phyloP scores from a whole-genome alignment of 2,888 invertebrate species.

The Ochropacha duplaris region DNA sequence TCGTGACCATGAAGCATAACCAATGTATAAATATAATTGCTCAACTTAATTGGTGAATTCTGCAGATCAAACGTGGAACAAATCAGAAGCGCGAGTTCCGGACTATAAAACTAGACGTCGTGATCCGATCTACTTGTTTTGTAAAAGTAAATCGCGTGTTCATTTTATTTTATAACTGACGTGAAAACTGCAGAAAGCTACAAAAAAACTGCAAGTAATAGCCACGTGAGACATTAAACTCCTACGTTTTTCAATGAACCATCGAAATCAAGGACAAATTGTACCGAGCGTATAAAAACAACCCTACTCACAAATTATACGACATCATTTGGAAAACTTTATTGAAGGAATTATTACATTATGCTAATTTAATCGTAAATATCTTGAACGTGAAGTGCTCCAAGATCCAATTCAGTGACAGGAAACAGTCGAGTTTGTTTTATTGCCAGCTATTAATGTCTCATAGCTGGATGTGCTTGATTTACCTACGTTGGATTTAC shows the following conservation, averaged over 20 bases:
- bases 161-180: constrained; percentile 33
- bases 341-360: constrained; percentile 30
- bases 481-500: constrained; percentile 53
- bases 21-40: constrained; percentile 55
- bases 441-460: constrained; percentile 70
- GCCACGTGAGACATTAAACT: not conserved
- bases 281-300: constrained; percentile 6
- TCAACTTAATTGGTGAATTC: constrained; percentile 59
- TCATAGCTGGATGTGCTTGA: constrained; percentile 56
- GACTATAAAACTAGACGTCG: constrained; percentile 51
- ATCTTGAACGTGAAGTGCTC: constrained; percentile 42
- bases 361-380: constrained; percentile 57
- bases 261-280: not conserved
- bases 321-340: constrained; percentile 14
- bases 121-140: constrained; percentile 65
- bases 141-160: constrained; percentile 49
- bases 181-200: constrained; percentile 24
- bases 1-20: constrained; percentile 66
- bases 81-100: constrained; percentile 64
- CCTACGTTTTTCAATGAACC: not conserved
- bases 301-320: constrained; percentile 25
- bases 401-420: constrained; percentile 60
- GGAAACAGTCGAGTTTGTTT: constrained; percentile 70
- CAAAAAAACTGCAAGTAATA: constrained; percentile 8
- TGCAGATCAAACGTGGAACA: constrained; percentile 60